Evolutionary conservation across 2,797 vertebrate genomes (phyloP), one percentile per base, ranked within the genome.

Genomic region (Phoxinus dragarum): DNA sequence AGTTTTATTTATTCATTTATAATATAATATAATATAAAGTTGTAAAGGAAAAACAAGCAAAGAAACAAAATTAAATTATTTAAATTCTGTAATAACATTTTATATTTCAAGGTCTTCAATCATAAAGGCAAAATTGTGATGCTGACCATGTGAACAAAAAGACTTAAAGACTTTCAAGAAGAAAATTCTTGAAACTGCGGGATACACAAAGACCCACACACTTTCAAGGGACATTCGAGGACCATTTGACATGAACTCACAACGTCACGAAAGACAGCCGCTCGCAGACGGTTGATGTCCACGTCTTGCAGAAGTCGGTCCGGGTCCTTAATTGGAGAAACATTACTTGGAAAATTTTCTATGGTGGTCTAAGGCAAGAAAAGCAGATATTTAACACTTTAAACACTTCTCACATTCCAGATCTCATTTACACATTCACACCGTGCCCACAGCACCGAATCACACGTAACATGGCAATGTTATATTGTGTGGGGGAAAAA

Each of bases 281-380:
- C 96, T 85, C 96, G 94, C 5, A 97, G 93, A 42, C 96, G 96
- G 91, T 96, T 97, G 89, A 97, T 97, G 86, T 97, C 96, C 73
- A 97, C 96, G 76, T 97, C 96, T 90, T 97, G 96, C 89, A 97
- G 94, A 89, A 97, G 96, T 64, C 96, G 93, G 75, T 97, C 96
- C 0, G 96, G 96, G 87, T 97, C 96, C 90, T 96, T 97, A 91
- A 96, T 97, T 84, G 96, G 96, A 91, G 97, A 99, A 89, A 97
- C 93, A 91, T 97, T 97, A 90, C 96, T 93, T 89, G 96, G 95
- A 90, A 97, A 93, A 91, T 92, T 95, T 93, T 98, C 97, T 91
- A 97, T 91, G 31, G 95, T 93, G 89, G 93, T 93, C 97, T 98
- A 91, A 91, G 96, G 91, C 90, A 84, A 68, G 94, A 59, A 94